Evolutionary conservation across 23 tunicate species (phyloP).

Genomic region (Ascidia mentula): DNA sequence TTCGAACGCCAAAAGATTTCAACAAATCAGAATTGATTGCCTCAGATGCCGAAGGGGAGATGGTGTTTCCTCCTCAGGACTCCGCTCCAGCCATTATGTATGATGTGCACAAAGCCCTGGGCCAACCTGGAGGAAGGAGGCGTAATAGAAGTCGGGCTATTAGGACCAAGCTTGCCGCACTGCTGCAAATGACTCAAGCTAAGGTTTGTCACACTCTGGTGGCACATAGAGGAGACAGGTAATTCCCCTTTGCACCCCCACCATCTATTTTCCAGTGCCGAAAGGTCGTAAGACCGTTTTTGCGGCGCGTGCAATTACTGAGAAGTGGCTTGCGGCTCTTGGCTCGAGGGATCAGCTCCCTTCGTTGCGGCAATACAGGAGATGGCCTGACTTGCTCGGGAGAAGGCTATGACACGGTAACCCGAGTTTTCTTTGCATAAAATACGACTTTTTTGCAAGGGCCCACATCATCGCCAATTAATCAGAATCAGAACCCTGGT

Average conservation of each 20-base stretch:
- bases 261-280: not conserved
- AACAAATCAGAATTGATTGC: not conserved
- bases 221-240: not conserved
- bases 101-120: not conserved
- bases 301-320: not conserved
- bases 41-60: constrained; percentile 3
- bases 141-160: not conserved
- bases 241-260: not conserved
- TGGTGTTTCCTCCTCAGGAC: not conserved
- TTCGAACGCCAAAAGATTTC: not conserved
- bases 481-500: too few relatives aligned
- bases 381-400: not conserved
- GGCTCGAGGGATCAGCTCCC: constrained; percentile 1
- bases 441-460: not conserved
- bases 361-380: not conserved
- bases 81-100: not conserved
- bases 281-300: not conserved
- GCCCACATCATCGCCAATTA: not conserved
- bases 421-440: constrained; percentile 5
- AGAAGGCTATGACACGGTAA: not conserved
- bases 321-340: not conserved
- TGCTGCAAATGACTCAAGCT: not conserved
- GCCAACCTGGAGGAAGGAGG: not conserved
- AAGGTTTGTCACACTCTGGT: constrained; percentile 5
- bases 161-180: not conserved